Percentiles rank a stretch among this genome's conserved stretches.
phyloP scores from a whole-genome alignment of 2,113 vertebrate species.

The Emydura subglobosa region DNA sequence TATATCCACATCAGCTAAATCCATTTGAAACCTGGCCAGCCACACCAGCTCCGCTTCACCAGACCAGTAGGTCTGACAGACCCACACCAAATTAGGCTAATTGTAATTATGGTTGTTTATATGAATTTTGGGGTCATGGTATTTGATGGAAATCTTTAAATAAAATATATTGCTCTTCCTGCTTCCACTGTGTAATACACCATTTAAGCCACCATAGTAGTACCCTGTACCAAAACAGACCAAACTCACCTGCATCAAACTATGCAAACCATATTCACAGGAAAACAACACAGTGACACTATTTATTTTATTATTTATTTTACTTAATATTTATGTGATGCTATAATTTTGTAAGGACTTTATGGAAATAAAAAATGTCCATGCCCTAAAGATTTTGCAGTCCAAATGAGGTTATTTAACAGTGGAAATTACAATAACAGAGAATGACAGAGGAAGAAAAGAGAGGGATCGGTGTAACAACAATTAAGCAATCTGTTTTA shows the following conservation, averaged over 20 bases:
- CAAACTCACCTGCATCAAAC: background rate
- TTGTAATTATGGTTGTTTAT: background rate
- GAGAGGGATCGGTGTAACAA: background rate
- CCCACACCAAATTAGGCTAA: background rate
- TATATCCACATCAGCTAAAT: too few relatives aligned
- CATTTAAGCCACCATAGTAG: too few relatives aligned
- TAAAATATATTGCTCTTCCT: background rate
- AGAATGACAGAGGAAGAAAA: conserved; percentile 1
- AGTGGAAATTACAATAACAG: background rate
- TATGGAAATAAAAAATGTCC: background rate
- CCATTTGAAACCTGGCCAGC: too few relatives aligned
- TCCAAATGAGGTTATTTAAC: background rate
- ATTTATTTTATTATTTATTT: background rate
- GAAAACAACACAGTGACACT: background rate
- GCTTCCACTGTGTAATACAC: too few relatives aligned
- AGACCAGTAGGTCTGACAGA: background rate
- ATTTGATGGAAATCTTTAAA: background rate
- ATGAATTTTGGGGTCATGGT: background rate
- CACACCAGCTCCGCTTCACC: background rate
- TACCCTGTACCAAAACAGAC: too few relatives aligned
- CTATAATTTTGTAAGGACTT: background rate
- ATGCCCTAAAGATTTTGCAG: background rate
- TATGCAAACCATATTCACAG: background rate
- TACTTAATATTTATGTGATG: background rate
- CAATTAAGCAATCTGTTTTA: background rate